phyloP scores from a whole-genome alignment of 2,113 vertebrate species.

The Haemorhous mexicanus region DNA sequence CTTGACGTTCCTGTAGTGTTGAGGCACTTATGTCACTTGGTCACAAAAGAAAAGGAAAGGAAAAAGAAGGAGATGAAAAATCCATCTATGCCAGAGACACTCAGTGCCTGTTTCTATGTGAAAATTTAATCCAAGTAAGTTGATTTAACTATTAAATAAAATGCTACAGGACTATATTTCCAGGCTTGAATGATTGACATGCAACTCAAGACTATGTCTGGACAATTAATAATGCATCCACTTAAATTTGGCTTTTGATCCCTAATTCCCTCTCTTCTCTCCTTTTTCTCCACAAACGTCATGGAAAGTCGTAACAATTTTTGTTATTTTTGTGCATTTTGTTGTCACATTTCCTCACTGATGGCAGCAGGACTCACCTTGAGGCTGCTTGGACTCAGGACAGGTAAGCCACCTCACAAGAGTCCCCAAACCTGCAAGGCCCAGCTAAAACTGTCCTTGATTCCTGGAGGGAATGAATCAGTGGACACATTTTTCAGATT shows the following conservation, averaged over 20 bases:
- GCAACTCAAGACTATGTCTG: not conserved
- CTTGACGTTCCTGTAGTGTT: not conserved
- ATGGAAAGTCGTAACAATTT: not conserved
- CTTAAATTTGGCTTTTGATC: not conserved
- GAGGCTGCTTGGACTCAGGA: not conserved
- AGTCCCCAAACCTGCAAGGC: not conserved
- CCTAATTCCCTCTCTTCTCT: not conserved
- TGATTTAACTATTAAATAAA: not conserved
- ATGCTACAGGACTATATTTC: not conserved
- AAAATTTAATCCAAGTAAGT: not conserved
- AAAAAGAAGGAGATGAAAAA: not conserved
- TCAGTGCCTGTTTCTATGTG: not conserved
- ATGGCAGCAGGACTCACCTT: not conserved
- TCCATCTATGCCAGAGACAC: not conserved
- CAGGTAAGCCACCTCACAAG: not conserved
- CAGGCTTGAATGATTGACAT: not conserved
- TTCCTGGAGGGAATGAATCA: not conserved
- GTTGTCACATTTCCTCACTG: not conserved
- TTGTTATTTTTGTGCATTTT: not conserved
- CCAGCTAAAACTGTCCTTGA: not conserved
- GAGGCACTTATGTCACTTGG: not conserved
- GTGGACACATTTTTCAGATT: not conserved
- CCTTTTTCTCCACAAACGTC: not conserved
- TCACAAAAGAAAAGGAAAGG: not conserved
- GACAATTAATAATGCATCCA: fast-evolving